A percentile compares a stretch with the other conserved stretches of the same genome.
These are phyloP conservation scores for Eufriesea mexicana DNA, from an alignment of 1,140 invertebrate species.

Conservation along the genomic window DNA sequence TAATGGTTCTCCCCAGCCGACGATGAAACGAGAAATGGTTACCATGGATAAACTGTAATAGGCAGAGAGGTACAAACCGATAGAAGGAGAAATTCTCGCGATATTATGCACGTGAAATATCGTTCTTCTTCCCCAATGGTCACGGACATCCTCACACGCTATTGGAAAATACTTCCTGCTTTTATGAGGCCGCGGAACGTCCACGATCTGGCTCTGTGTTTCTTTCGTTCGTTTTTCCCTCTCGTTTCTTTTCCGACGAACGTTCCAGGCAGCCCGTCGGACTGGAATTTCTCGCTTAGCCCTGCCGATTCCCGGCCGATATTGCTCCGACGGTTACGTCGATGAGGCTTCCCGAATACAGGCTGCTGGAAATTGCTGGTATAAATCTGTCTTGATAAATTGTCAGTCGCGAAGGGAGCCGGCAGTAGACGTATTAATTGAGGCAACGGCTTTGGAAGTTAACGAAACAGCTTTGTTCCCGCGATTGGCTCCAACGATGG, in stretches of 20 bases:
- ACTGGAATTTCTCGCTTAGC: constrained; percentile 19
- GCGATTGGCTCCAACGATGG: background rate
- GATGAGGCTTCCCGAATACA: background rate
- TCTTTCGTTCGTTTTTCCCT: background rate
- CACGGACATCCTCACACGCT: constrained; percentile 13
- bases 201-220: constrained; percentile 15
- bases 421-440: constrained; percentile 22
- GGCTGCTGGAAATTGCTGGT: constrained; percentile 3
- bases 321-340: constrained; percentile 6
- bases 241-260: constrained; percentile 23
- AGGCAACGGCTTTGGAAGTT: constrained; percentile 8
- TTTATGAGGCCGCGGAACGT: constrained; percentile 43
- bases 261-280: background rate
- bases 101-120: constrained; percentile 66
- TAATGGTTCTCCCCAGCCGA: background rate
- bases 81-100: constrained; percentile 10
- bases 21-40: background rate
- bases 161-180: constrained; percentile 66
- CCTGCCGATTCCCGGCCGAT: background rate
- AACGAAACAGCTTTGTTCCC: background rate
- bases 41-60: background rate
- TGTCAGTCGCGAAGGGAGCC: background rate
- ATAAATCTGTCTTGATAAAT: constrained; percentile 32
- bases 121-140: constrained; percentile 6
- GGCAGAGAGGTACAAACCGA: background rate